Conservation (phyloP, 2,113 vertebrate genomes). For the Himantopus leucocephalus region DNA sequence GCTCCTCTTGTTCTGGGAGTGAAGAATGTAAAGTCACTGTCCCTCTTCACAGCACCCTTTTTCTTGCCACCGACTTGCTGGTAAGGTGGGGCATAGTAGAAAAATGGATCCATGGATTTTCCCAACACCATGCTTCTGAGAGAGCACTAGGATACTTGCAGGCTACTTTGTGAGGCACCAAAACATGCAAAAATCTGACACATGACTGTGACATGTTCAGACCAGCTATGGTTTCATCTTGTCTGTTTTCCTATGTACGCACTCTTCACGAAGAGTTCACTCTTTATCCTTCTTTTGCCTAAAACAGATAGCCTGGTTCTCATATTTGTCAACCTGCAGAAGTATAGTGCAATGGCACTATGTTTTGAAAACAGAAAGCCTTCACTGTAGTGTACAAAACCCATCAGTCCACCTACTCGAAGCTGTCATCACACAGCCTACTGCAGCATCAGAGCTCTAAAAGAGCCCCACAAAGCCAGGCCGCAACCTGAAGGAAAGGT, state of each 20-base stretch:
- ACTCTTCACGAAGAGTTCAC: slow-evolving; percentile 21
- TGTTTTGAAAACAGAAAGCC: slow-evolving; percentile 51
- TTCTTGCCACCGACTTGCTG: background rate
- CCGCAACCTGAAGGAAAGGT: slow-evolving; percentile 35
- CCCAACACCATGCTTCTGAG: background rate
- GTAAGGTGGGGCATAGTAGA: background rate
- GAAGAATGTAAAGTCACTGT: background rate
- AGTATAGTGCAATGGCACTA: slow-evolving; percentile 27
- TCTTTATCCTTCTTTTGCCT: slow-evolving; percentile 55
- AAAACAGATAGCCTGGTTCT: slow-evolving; percentile 47
- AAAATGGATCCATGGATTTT: background rate
- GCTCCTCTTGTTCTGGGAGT: background rate
- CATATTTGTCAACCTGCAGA: slow-evolving; percentile 30
- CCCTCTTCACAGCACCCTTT: background rate
- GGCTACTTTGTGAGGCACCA: background rate
- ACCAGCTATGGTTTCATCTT: slow-evolving; percentile 20
- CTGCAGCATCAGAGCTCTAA: slow-evolving; percentile 39
- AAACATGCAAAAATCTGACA: background rate
- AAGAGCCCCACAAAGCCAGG: slow-evolving; percentile 41
- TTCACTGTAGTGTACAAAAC: slow-evolving; percentile 49
- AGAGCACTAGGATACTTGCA: background rate
- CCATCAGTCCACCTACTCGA: slow-evolving; percentile 13
- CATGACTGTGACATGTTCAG: background rate
- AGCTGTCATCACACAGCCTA: slow-evolving; percentile 38
- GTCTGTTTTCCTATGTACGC: background rate